Evolutionary conservation across 23 tunicate species (phyloP), one percentile per base, ranked within the genome.

Genomic region (Clavelina lepadiformis): DNA sequence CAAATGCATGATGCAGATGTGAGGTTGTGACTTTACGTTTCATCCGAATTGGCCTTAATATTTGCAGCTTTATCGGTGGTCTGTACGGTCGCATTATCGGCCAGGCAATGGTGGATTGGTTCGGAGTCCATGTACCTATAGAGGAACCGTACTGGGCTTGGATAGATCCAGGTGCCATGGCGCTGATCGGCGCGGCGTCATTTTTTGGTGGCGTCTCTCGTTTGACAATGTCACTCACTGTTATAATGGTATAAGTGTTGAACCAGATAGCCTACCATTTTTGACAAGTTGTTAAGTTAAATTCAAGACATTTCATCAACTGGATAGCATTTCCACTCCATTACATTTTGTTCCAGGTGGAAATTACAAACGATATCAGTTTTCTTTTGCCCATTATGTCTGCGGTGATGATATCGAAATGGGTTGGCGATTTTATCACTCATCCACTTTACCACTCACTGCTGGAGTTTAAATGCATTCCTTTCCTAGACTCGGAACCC

Each of bases 161-260:
- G 99, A 94, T 94, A 31, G 99, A 94, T 52, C 99, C 99, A 2
- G 99, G 99, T n/a, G 95, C 99, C 7, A 88, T 94, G 74, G 95
- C 99, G 24, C 38, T 94, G 35, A 94, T 94, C 38, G 99, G 99
- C 19, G 99, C 95, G 7, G 99, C 99, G 31, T 80, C 91, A 11
- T 94, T 94, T 49, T 94, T 94, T 52, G 99, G 95, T 13, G 99
- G 99, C 22, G 99, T 94, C 22, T 94, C 99, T 2, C 59, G 99
- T 20, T 69, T 94, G 6, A 94, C 99, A 0, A 94, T 94, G 88
- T 94, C 99, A 2, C 70, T 94, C 33, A 94, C 99, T 8, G 99
- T 94, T 25, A 94, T 94, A 67, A 94, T 94, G 99, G 97, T 81
- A 50, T 54, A 24, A 21, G 6, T 18, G 8, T 4, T 30, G 50